These are phyloP conservation scores for Darevskia mixta DNA, from an alignment of 2,797 vertebrate genomes.

Conservation along the genomic window DNA sequence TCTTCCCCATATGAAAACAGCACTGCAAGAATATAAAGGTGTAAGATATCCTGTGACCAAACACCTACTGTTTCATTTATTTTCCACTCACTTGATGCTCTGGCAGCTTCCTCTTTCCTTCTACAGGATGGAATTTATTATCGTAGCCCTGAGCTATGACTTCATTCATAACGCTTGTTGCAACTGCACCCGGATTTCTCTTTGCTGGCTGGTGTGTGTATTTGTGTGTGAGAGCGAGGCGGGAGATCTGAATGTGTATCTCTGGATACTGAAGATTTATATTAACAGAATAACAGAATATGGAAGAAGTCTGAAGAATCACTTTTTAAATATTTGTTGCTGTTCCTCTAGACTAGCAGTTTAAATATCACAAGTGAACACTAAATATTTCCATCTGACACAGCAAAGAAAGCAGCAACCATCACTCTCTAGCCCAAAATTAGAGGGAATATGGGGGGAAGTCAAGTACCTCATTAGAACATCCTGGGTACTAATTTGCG, in stretches of 20 bases:
- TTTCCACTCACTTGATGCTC: conserved; percentile 62
- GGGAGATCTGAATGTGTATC: conserved; percentile 23
- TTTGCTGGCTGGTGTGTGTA: conserved; percentile 42
- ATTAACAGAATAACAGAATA: conserved; percentile 65
- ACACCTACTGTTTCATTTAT: conserved; percentile 52
- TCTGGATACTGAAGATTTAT: conserved; percentile 51
- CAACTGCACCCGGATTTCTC: conserved; percentile 58
- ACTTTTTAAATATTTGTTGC: conserved; percentile 18
- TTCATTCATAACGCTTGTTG: conserved; percentile 68
- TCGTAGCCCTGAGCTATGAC: conserved; percentile 67
- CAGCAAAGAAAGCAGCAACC: not conserved
- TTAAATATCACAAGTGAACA: conserved; percentile 31
- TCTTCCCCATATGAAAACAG: not conserved
- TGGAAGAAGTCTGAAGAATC: conserved; percentile 41
- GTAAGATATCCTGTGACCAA: conserved; percentile 26
- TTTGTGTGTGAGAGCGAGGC: not conserved
- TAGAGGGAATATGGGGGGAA: not conserved
- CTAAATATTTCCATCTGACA: conserved; percentile 13
- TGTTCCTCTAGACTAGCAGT: conserved; percentile 7
- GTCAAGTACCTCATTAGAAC: not conserved
- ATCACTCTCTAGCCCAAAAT: not conserved
- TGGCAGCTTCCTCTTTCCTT: conserved; percentile 38
- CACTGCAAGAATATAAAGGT: conserved; percentile 8
- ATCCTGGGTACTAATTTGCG: not conserved
- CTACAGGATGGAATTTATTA: conserved; percentile 70